Evolutionary conservation across 2,113 vertebrate species (phyloP).

Genomic region (Nymphicus hollandicus): DNA sequence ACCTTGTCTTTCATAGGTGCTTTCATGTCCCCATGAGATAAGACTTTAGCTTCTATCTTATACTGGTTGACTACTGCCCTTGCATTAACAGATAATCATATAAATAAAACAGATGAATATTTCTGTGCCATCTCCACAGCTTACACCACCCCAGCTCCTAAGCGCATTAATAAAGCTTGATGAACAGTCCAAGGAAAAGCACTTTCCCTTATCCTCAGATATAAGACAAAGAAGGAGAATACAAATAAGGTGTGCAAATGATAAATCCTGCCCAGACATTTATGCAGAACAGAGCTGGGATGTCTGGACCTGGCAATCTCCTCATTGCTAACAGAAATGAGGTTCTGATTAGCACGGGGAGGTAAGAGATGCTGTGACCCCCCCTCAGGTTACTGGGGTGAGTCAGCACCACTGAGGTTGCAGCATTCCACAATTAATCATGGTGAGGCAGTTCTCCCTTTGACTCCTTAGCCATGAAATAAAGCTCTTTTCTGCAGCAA

Average conservation of each 20-base stretch:
- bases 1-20: background rate
- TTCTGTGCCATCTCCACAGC: background rate
- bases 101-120: background rate
- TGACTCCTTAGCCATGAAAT: background rate
- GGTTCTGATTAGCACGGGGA: background rate
- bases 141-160: background rate
- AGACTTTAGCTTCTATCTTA: background rate
- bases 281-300: background rate
- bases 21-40: background rate
- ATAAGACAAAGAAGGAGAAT: background rate
- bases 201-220: background rate
- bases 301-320: background rate
- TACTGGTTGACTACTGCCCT: background rate
- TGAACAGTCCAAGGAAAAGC: background rate
- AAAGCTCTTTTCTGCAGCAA: background rate
- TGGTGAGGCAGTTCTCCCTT: background rate
- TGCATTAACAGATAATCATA: background rate
- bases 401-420: background rate
- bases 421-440: background rate
- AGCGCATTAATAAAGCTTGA: background rate
- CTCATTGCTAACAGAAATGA: background rate
- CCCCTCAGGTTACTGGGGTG: background rate
- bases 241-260: background rate
- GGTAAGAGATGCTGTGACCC: background rate
- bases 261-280: background rate